Conservation (phyloP, 2,888 invertebrate species). For the Yponomeuta evonymella region DNA sequence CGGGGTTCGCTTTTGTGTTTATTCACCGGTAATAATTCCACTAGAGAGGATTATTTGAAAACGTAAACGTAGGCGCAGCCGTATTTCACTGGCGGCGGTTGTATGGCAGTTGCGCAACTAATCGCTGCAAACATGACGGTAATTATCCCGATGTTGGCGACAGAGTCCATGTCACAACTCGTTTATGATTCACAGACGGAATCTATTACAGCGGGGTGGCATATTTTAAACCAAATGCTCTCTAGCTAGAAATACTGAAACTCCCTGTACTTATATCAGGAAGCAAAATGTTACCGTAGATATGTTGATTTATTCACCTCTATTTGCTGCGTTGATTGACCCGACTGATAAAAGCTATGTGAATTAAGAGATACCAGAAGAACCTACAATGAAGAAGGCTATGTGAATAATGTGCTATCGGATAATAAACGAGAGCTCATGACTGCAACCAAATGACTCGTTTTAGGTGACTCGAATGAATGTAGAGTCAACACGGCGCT, state of each 20-base stretch:
- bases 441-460: slow-evolving; percentile 43
- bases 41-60: slow-evolving; percentile 60
- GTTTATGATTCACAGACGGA: slow-evolving; percentile 59
- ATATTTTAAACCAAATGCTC: neutral
- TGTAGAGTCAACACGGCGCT: slow-evolving; percentile 36
- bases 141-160: slow-evolving; percentile 46
- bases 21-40: slow-evolving; percentile 64
- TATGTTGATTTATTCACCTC: neutral
- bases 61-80: slow-evolving; percentile 57
- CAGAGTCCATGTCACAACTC: slow-evolving; percentile 23
- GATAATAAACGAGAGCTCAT: slow-evolving; percentile 43
- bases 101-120: slow-evolving; percentile 57
- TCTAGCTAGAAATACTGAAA: neutral
- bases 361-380: neutral
- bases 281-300: neutral
- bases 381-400: neutral
- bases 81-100: slow-evolving; percentile 56
- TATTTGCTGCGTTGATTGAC: neutral
- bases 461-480: slow-evolving; percentile 37
- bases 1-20: slow-evolving; percentile 47
- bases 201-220: slow-evolving; percentile 10
- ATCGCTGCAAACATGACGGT: slow-evolving; percentile 58
- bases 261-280: neutral
- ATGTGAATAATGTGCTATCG: slow-evolving; percentile 29
- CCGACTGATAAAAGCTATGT: neutral